Conservation (phyloP, 2,797 vertebrate genomes). For the Pampus argenteus region DNA sequence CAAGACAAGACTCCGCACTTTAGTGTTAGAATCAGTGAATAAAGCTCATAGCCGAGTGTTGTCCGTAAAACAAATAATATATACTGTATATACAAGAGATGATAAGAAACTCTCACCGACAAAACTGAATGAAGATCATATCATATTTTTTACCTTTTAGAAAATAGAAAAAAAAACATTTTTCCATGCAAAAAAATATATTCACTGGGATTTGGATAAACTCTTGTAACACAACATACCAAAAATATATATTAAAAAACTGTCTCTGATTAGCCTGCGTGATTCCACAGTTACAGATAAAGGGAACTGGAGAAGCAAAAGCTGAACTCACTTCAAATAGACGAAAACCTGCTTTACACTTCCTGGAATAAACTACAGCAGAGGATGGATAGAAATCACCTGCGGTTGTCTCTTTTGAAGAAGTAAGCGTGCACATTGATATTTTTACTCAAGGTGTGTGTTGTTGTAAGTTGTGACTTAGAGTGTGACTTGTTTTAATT, state of each 20-base stretch:
- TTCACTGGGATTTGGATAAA: conserved; percentile 83
- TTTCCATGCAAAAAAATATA: conserved; percentile 88
- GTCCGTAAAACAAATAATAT: conserved; percentile 73
- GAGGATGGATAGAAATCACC: conserved; percentile 47
- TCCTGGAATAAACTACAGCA: conserved; percentile 41
- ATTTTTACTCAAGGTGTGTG: conserved; percentile 47
- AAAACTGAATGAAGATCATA: conserved; percentile 70
- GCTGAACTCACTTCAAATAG: conserved; percentile 56
- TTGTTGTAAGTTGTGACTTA: conserved; percentile 30
- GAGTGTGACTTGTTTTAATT: conserved; percentile 20
- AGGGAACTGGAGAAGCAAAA: conserved; percentile 61
- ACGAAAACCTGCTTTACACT: conserved; percentile 58
- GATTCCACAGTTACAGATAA: conserved; percentile 64
- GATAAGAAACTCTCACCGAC: conserved; percentile 69
- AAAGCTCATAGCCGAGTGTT: conserved; percentile 63
- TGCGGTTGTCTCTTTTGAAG: conserved; percentile 41
- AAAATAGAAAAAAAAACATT: conserved; percentile 83
- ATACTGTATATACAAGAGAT: conserved; percentile 81
- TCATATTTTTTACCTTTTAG: conserved; percentile 72
- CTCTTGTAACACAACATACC: conserved; percentile 85
- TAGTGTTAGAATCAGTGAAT: conserved; percentile 60
- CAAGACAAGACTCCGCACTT: conserved; percentile 42
- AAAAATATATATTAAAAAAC: conserved; percentile 87
- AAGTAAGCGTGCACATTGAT: conserved; percentile 35
- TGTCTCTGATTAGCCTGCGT: conserved; percentile 64